Base-by-base conservation (phyloP, 2,113 vertebrate species). In the Dascyllus trimaculatus region DNA sequence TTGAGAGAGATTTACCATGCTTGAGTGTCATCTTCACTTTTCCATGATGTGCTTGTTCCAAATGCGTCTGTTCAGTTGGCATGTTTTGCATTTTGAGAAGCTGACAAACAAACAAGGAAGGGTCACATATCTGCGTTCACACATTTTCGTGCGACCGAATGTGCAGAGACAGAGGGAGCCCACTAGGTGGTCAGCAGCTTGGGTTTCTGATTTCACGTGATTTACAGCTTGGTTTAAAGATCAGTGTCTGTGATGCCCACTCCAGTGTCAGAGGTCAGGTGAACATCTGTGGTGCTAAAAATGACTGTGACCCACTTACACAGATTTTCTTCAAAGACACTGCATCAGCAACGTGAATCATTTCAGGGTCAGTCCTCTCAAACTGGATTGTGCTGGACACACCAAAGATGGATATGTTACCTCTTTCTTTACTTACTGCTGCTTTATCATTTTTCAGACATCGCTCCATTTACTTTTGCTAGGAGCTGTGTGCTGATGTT, bases 261-360 rank as follows among this genome's bases (percentile, higher is more conserved):
- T 38, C 52, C 3, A 4, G 38, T 58, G 67, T 86, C 81, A 82
- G 43, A 71, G 74, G 79, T 75, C 74, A 74, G 58, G 48, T n/a
- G 74, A 80, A 78, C 68, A 54, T 78, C 68, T 86, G 67, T 29
- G 74, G 7, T 32, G 22, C 67, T 80, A 63, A 40, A 88, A 78
- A 71, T 56, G 53, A 52, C 67, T 2, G 2, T 63, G 74, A 72
- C 76, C 71, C 54, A 79, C 56, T 85, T 82, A 15, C 15, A 21
- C 35, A 67, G 38, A n/a, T 62, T 49, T 52, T 76, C 58, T n/a
- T 84, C 58, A 71, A 67, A 71, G 54, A 45, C 58, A 26, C 13
- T 13, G 24, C 11, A 10, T 78, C 77, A 65, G 53, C 21, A 6
- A 67, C 35, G 54, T 64, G 45, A 60, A n/a, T 13, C 15, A 43